Evolutionary conservation across 2,888 invertebrate genomes (phyloP).

Genomic region (Tachina fera): DNA sequence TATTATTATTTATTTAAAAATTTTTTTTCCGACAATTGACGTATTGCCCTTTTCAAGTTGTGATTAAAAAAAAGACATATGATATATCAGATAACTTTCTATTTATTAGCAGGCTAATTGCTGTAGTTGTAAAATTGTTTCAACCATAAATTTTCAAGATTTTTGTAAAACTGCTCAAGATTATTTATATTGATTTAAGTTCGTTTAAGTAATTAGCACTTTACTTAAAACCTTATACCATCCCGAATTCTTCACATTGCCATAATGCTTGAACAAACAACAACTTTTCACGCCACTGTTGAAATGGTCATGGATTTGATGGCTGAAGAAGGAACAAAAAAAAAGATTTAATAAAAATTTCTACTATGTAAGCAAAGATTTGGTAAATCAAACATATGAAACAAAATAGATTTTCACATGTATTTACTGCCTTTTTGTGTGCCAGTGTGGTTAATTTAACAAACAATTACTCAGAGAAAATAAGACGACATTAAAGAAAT

Average conservation of each 20-base stretch:
- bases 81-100: too few species aligned
- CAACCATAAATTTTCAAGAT: too few species aligned
- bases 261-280: not conserved
- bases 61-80: too few species aligned
- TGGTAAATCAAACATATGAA: not conserved
- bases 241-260: not conserved
- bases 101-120: too few species aligned
- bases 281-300: conserved; percentile 46
- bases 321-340: not conserved
- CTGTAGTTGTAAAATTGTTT: too few species aligned
- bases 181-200: too few species aligned
- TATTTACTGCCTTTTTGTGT: not conserved
- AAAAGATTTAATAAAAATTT: conserved; percentile 25
- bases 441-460: conserved; percentile 4
- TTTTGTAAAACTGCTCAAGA: not conserved
- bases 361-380: not conserved
- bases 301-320: conserved; percentile 19
- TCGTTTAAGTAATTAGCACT: conserved; percentile 36
- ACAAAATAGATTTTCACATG: conserved; percentile 12
- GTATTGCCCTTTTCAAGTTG: too few species aligned
- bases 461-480: not conserved
- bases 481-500: not conserved
- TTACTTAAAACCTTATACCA: not conserved
- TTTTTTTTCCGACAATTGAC: too few species aligned
- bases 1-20: too few species aligned